These are phyloP conservation scores for Lynx canadensis DNA, from an alignment of 2,113 vertebrate genomes.

Conservation along the genomic window DNA sequence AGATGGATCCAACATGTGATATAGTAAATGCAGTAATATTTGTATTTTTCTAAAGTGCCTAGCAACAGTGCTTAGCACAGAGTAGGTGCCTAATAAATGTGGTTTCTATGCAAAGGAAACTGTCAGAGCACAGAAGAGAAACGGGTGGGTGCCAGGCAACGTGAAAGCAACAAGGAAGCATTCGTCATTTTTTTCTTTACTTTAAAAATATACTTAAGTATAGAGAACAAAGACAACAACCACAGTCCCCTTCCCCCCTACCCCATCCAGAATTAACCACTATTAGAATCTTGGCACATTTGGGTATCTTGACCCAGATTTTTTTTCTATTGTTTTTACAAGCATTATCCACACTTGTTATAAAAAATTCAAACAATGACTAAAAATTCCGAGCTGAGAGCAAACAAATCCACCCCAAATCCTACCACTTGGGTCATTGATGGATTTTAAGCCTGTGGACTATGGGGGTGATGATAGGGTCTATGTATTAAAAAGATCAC, in stretches of 20 bases:
- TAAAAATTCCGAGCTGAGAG: slow-evolving; percentile 35
- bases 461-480: too few species aligned
- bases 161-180: background rate
- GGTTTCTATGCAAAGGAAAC: background rate
- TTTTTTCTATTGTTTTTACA: background rate
- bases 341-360: background rate
- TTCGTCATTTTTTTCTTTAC: background rate
- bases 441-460: background rate
- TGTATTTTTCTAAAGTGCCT: background rate
- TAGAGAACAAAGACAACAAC: background rate
- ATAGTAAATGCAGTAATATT: background rate
- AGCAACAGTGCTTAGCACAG: background rate
- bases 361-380: slow-evolving; percentile 5
- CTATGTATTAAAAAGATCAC: background rate
- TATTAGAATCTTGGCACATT: background rate
- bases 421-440: background rate
- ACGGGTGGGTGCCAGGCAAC: background rate
- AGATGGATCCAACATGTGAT: background rate
- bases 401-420: slow-evolving; percentile 3
- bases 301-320: background rate
- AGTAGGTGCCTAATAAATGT: background rate
- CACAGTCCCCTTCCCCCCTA: background rate
- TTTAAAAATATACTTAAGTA: background rate
- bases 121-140: background rate
- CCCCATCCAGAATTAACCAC: background rate